These are phyloP conservation scores for Tragelaphus eurycerus DNA, from an alignment of 2,797 vertebrate species.

Conservation along the genomic window DNA sequence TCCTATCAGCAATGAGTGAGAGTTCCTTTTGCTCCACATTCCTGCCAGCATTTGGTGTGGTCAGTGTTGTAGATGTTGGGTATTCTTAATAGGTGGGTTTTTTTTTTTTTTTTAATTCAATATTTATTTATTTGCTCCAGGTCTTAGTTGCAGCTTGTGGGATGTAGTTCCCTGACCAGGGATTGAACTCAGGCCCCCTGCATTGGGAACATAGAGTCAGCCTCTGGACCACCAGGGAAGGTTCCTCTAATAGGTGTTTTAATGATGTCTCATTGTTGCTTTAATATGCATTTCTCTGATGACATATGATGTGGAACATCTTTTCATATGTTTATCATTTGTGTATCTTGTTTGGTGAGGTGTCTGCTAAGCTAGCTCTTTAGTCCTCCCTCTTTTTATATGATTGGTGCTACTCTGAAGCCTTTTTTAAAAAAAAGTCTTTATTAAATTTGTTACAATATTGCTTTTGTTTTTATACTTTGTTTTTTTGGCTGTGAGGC, in stretches of 20 bases:
- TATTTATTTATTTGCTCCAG: not conserved
- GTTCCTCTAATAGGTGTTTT: not conserved
- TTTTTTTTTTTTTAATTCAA: not conserved
- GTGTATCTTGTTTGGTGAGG: not conserved
- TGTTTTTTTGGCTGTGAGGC: not conserved
- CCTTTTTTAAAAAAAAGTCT: not conserved
- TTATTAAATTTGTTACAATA: not conserved
- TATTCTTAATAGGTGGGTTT: not conserved
- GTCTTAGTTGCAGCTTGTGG: not conserved
- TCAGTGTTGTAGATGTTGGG: not conserved
- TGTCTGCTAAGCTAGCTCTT: not conserved
- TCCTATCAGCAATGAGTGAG: not conserved
- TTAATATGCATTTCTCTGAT: not conserved
- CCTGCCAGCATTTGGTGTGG: not conserved
- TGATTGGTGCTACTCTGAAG: not conserved
- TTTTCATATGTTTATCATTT: not conserved
- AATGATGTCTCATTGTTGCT: not conserved
- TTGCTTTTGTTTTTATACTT: not conserved
- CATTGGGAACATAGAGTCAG: not conserved
- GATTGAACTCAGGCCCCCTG: not conserved
- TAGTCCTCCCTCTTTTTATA: not conserved
- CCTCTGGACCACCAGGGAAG: not conserved
- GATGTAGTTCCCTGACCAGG: not conserved
- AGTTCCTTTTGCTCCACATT: not conserved
- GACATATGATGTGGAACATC: not conserved